Conservation (phyloP, 2,888 invertebrate genomes). For the Ormyrus nitidulus region DNA sequence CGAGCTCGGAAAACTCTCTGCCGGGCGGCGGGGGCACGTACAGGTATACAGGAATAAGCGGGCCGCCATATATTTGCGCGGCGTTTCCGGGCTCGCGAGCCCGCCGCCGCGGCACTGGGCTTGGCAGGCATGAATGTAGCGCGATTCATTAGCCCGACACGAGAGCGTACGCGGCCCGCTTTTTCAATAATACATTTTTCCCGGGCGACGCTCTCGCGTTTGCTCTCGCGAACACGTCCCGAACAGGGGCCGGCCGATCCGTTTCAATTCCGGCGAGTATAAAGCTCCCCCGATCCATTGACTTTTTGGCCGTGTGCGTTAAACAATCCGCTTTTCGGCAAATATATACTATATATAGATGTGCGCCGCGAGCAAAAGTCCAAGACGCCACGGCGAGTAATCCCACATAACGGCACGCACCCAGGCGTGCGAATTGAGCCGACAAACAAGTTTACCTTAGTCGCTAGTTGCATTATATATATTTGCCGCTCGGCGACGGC, state of each 20-base stretch:
- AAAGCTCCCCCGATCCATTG: constrained; percentile 29
- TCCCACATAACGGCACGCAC: constrained; percentile 42
- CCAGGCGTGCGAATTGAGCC: constrained; percentile 48
- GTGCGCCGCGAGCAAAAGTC: constrained; percentile 23
- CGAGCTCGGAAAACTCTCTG: constrained; percentile 1
- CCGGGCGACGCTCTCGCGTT: neutral
- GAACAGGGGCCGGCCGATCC: constrained; percentile 22
- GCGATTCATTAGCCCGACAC: constrained; percentile 52
- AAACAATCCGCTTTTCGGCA: neutral
- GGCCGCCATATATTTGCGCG: constrained; percentile 38
- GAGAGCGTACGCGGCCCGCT: constrained; percentile 15
- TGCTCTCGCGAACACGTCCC: constrained; percentile 19
- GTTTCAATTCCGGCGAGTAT: constrained; percentile 28
- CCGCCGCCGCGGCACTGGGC: constrained; percentile 13
- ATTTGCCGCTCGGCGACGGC: neutral
- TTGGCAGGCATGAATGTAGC: constrained; percentile 57
- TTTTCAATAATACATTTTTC: constrained; percentile 55
- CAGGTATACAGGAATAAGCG: neutral
- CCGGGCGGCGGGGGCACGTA: neutral
- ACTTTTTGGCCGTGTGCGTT: constrained; percentile 26
- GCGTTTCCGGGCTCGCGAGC: constrained; percentile 6
- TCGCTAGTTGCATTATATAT: neutral
- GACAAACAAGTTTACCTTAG: constrained; percentile 33
- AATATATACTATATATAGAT: neutral
- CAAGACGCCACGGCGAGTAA: constrained; percentile 37